phyloP scores from a whole-genome alignment of 2,113 vertebrate genomes.

The Catharus bicknelli region DNA sequence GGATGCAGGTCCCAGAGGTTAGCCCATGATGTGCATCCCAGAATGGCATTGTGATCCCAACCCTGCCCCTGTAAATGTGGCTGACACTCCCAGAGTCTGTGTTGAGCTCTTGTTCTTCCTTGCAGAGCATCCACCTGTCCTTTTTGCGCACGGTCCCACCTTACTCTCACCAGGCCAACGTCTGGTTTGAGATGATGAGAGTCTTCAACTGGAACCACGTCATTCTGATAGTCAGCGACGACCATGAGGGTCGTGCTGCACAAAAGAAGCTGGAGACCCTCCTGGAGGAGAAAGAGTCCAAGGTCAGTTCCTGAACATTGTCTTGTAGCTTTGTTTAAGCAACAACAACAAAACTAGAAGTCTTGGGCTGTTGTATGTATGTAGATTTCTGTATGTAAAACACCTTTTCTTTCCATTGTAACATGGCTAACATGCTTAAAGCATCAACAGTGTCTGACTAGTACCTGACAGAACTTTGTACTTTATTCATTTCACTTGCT shows the following conservation, averaged over 20 bases:
- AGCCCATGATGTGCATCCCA: neutral
- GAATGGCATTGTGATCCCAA: neutral
- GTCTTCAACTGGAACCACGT: conserved; percentile 98
- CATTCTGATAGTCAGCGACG: conserved; percentile 96
- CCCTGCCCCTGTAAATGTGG: neutral
- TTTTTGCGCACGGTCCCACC: conserved; percentile 96
- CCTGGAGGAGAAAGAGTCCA: conserved; percentile 95
- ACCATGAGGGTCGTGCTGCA: conserved; percentile 95
- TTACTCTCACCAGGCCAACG: conserved; percentile 96
- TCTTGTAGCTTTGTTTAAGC: conserved; percentile 64
- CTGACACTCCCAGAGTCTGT: neutral
- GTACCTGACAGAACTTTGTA: conserved; percentile 94
- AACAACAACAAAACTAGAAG: conserved; percentile 63
- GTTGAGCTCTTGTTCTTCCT: conserved; percentile 37
- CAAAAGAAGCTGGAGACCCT: conserved; percentile 98
- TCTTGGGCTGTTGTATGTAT: conserved; percentile 81
- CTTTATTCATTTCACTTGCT: conserved; percentile 98
- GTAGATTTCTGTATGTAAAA: conserved; percentile 91
- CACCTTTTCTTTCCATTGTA: conserved; percentile 96
- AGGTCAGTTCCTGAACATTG: conserved; percentile 84
- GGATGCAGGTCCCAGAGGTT: neutral
- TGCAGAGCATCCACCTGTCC: conserved; percentile 96
- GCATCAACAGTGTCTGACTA: conserved; percentile 94
- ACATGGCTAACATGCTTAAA: conserved; percentile 91
- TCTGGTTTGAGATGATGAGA: conserved; percentile 99